Conservation (phyloP, 1,140 invertebrate species). For the Polypedilum pembai region DNA sequence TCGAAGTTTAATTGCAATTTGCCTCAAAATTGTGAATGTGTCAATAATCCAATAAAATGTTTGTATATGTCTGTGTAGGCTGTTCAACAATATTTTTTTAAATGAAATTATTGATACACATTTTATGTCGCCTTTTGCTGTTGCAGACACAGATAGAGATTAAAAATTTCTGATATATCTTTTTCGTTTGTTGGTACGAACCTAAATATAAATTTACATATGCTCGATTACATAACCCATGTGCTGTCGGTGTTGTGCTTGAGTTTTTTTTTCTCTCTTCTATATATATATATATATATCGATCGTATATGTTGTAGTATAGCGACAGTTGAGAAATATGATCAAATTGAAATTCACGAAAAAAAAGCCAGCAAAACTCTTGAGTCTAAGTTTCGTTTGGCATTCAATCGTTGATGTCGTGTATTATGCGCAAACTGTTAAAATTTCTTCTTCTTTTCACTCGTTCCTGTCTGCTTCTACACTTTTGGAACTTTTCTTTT, state of each 20-base stretch:
- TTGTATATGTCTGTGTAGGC: not conserved
- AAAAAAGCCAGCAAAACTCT: not conserved
- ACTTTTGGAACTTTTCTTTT: not conserved
- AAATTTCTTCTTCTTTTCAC: conserved; percentile 8
- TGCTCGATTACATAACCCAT: conserved; percentile 22
- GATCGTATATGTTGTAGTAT: not conserved
- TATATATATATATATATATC: not conserved
- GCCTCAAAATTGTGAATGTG: not conserved
- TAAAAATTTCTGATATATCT: conserved; percentile 12
- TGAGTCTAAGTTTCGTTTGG: conserved; percentile 17
- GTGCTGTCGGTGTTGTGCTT: not conserved
- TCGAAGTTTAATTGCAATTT: not conserved
- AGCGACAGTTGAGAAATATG: conserved; percentile 13
- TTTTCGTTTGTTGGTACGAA: not conserved
- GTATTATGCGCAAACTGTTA: too few species aligned
- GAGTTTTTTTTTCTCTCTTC: too few species aligned
- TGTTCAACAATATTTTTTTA: not conserved
- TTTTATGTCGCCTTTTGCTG: not conserved
- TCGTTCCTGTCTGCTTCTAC: not conserved
- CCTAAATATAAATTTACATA: conserved; percentile 27
- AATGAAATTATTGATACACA: conserved; percentile 6
- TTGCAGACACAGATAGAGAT: not conserved
- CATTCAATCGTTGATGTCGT: conserved; percentile 12
- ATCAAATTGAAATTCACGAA: conserved; percentile 19
- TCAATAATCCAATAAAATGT: not conserved